Conservation (phyloP, 2,113 vertebrate genomes). For the Epinephelus fuscoguttatus region DNA sequence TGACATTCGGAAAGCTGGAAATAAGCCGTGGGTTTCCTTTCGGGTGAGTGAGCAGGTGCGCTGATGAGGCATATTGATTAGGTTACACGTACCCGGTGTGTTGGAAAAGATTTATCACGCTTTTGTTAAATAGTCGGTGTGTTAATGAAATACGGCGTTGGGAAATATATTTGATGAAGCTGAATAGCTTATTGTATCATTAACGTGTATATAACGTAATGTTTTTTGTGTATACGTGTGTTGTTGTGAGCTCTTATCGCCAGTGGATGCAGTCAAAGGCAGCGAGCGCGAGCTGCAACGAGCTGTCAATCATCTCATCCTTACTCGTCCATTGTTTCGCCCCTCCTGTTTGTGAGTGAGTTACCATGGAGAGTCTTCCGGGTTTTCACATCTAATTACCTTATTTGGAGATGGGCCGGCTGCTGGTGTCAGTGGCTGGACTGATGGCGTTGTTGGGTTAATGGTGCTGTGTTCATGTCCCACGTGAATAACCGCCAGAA, state of each 20-base stretch:
- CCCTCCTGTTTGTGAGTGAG: conserved; percentile 66
- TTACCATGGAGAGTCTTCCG: conserved; percentile 74
- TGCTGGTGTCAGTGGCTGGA: conserved; percentile 10
- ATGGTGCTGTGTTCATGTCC: conserved; percentile 25
- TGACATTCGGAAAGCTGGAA: not conserved
- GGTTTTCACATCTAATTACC: conserved; percentile 48
- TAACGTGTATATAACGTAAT: too few species aligned
- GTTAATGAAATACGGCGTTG: not conserved
- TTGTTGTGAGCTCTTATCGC: conserved; percentile 18
- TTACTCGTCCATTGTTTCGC: conserved; percentile 64
- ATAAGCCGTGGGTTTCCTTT: not conserved
- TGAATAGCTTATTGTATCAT: not conserved
- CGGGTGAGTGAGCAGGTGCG: conserved; percentile 32
- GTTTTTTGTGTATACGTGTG: not conserved
- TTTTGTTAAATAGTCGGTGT: conserved; percentile 10
- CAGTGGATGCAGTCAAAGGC: conserved; percentile 6
- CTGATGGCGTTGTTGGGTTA: conserved; percentile 19
- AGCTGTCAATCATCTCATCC: conserved; percentile 71
- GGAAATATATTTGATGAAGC: not conserved
- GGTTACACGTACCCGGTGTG: conserved; percentile 4
- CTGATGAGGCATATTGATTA: conserved; percentile 6
- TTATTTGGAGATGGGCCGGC: conserved; percentile 61
- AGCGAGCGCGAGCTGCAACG: conserved; percentile 37
- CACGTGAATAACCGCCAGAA: conserved; percentile 4
- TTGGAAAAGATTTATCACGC: conserved; percentile 3